Evolutionary conservation across 1,140 invertebrate species (phyloP), one percentile per base, ranked within the genome.

Genomic region (Xylocopa sonorina): DNA sequence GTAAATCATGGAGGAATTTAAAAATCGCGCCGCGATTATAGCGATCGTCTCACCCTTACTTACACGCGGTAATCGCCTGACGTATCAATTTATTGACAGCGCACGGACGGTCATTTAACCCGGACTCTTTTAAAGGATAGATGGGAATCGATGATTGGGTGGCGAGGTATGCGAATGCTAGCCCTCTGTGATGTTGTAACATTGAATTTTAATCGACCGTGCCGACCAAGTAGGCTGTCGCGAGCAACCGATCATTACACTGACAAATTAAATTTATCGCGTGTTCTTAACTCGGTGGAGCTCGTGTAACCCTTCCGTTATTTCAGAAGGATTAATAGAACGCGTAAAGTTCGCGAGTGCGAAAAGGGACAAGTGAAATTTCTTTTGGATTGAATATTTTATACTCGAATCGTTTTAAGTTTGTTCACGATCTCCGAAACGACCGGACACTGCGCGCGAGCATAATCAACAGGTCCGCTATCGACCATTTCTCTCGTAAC

Each of bases 51-150:
- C 3, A 9, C 5, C 32, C 21, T 29, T 48, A 32, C 10, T 68
- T 21, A 46, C 63, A 46, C 16, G 27, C n/a, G 51, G 48, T 57
- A 51, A 67, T 38, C 34, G 55, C 27, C 21, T 24, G 18, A 57
- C 63, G 51, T 46, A 24, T 46, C 64, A 76, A 76, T 76, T 68
- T 76, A 58, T 76, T 58, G 63, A 48, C 63, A 48, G 27, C 32
- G 7, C 16, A 48, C 27, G 1, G 12, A 43, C 9, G 32, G 0
- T 5, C 34, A 34, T 21, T 46, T 14, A 4, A 2, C 29, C 29
- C 12, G 1, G 64, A n/a, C n/a, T n/a, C n/a, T n/a, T 68, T 34
- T 6, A 7, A 24, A 24, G 18, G 29, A 21, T 58, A 34, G 41
- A 43, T 64, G 53, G 43, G 21, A 18, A 76, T 57, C 74, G 63